phyloP scores from a whole-genome alignment of 2,888 invertebrate genomes.

The Stenodema calcarata region DNA sequence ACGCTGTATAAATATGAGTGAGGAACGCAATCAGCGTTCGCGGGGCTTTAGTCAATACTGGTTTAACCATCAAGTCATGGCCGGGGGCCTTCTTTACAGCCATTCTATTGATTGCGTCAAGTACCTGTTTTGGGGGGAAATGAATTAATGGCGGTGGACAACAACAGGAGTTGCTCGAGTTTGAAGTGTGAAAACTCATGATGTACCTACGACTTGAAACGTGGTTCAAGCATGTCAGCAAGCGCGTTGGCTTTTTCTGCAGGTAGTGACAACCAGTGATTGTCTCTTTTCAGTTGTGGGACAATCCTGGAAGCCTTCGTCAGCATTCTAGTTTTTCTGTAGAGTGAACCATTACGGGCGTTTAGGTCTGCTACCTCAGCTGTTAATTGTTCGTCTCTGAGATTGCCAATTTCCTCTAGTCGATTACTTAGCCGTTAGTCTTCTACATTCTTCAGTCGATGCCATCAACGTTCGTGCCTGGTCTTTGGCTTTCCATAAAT shows the following conservation, averaged over 20 bases:
- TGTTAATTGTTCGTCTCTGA: too few relatives aligned
- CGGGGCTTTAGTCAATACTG: background rate
- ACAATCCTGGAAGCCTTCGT: background rate
- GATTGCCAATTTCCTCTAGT: too few relatives aligned
- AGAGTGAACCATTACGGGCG: background rate
- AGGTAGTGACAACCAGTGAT: background rate
- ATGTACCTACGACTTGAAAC: too few relatives aligned
- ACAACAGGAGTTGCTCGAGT: too few relatives aligned
- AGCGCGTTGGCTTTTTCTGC: background rate
- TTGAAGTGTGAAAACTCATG: too few relatives aligned
- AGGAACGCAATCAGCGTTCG: background rate
- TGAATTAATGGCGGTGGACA: too few relatives aligned
- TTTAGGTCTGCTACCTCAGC: too few relatives aligned
- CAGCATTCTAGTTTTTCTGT: background rate
- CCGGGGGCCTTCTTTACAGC: background rate
- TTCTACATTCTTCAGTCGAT: too few relatives aligned
- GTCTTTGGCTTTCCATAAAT: too few relatives aligned
- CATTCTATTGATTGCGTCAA: background rate
- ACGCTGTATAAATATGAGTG: background rate
- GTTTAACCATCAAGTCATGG: background rate
- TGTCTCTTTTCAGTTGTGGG: background rate
- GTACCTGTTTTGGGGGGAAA: background rate
- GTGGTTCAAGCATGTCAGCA: background rate
- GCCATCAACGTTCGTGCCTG: too few relatives aligned
- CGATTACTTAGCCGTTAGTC: too few relatives aligned